Evolutionary conservation across 2,113 vertebrate genomes (phyloP), one percentile per base, ranked within the genome.

Genomic region (Pseudorhombus dupliciocellatus): DNA sequence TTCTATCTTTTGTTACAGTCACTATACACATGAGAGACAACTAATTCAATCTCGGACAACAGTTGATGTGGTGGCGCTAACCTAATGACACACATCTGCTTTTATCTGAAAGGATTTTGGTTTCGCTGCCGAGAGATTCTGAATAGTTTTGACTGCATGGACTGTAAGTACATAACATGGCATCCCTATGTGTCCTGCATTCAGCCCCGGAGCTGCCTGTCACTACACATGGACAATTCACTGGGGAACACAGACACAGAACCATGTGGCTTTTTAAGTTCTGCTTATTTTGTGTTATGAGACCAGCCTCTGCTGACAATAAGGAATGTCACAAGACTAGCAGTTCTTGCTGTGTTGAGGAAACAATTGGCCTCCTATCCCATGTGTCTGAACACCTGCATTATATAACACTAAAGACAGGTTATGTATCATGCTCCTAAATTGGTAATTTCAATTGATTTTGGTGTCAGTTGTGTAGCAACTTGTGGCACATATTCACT

Each of bases 61-160:
- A 63, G 73, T 15, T 46, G 42, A 25, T 79, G 56, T 68, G 54
- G 68, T 34, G 62, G 83, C 88, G 87, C 80, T 89, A 89, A 78
- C 44, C 66, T 58, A 73, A 79, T 61, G 26, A 25, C 21, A 55
- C 61, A 74, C 21, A 14, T 64, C 16, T 55, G 12, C n/a, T 51
- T 59, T 73, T 37, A 21, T 56, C 57, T 25, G n/a, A 70, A 58
- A 62, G 51, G 31, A 59, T 42, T 40, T 56, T 40, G 44, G 37
- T 28, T 4, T 66, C 24, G 22, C 70, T 63, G 20, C 30, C 10
- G 28, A 40, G 15, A 24, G 42, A 64, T 34, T 54, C 10, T 25
- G 40, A 52, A 20, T 61, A 21, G 37, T 70, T 79, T 56, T 70
- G 30, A 53, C 66, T 77, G 31, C 61, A 54, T 0, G 37, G 58